Conservation (phyloP, 2,113 vertebrate species). For the Lasiurus cinereus region DNA sequence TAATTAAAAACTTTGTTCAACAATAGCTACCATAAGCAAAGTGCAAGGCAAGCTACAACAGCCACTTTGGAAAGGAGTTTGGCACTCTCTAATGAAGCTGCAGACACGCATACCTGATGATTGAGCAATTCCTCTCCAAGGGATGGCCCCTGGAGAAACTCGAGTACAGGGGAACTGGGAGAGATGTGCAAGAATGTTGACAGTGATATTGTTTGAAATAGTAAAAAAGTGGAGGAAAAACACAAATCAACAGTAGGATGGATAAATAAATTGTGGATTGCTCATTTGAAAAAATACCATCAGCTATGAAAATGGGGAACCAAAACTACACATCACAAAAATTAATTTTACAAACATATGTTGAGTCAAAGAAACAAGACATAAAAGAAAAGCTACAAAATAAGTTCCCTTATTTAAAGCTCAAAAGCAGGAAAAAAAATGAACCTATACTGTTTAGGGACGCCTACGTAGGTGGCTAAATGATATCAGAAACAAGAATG, state of each 20-base stretch:
- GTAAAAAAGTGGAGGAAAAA: neutral
- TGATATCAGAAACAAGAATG: neutral
- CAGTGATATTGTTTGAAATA: neutral
- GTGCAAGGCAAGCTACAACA: slow-evolving; percentile 54
- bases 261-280: neutral
- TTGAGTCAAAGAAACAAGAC: neutral
- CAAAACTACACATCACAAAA: neutral
- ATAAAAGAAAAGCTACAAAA: neutral
- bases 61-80: slow-evolving; percentile 16
- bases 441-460: neutral
- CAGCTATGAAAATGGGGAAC: neutral
- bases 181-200: neutral
- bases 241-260: neutral
- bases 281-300: slow-evolving; percentile 11
- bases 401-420: neutral
- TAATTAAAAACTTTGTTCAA: slow-evolving; percentile 56
- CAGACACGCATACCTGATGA: slow-evolving; percentile 3
- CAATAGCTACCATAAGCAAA: slow-evolving; percentile 41
- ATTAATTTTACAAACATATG: neutral
- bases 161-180: neutral
- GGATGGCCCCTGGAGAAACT: neutral
- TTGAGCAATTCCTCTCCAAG: slow-evolving; percentile 53
- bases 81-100: neutral
- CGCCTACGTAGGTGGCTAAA: neutral
- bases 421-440: neutral